Conservation (phyloP, 2,113 vertebrate species). For the Siphamia tubifer region DNA sequence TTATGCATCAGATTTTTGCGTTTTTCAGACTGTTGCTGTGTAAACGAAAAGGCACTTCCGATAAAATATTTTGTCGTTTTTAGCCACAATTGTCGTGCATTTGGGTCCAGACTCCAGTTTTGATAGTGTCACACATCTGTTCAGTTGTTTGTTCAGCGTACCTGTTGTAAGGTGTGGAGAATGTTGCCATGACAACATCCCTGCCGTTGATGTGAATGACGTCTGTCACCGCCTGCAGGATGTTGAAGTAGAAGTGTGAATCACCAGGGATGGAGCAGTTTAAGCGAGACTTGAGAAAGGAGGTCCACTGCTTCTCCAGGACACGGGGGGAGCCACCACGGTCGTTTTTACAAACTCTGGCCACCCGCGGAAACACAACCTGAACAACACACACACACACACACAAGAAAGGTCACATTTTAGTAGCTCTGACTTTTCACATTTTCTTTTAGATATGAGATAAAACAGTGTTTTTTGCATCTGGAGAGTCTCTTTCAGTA, state of each 20-base stretch:
- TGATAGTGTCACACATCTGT: too few relatives aligned
- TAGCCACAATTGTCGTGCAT: too few relatives aligned
- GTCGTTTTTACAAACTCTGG: slow-evolving; percentile 96
- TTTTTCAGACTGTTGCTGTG: too few relatives aligned
- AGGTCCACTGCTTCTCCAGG: slow-evolving; percentile 99
- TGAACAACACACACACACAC: slow-evolving; percentile 54
- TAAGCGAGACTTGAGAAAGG: slow-evolving; percentile 94
- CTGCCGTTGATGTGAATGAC: slow-evolving; percentile 92
- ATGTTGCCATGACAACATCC: slow-evolving; percentile 94
- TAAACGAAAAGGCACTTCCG: too few relatives aligned
- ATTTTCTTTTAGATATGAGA: background rate
- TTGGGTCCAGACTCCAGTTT: too few relatives aligned
- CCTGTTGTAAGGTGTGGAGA: slow-evolving; percentile 99
- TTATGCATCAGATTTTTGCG: too few relatives aligned
- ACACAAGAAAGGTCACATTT: background rate
- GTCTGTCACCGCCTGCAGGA: slow-evolving; percentile 94
- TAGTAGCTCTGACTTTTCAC: background rate
- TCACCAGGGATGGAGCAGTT: slow-evolving; percentile 98
- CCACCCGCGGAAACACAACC: slow-evolving; percentile 97
- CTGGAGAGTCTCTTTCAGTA: background rate
- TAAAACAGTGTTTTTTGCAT: background rate
- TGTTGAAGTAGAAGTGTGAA: slow-evolving; percentile 99
- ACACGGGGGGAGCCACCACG: slow-evolving; percentile 96
- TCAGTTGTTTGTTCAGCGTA: slow-evolving; percentile 68
- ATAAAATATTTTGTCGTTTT: too few relatives aligned